Conservation (phyloP, 2,797 vertebrate species). For the Cuniculus paca region DNA sequence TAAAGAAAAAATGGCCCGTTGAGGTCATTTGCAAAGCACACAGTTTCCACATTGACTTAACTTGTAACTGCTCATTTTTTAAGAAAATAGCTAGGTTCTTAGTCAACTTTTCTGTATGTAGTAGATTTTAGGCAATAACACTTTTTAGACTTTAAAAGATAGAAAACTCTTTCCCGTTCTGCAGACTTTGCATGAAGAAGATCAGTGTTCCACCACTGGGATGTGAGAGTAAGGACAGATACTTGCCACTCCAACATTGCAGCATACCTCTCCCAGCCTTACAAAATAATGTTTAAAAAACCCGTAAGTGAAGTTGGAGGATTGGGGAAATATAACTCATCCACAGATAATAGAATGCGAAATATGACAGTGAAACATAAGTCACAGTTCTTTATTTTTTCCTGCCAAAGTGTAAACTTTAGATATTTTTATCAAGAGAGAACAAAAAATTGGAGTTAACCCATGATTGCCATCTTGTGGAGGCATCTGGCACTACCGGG, state of each 20-base stretch:
- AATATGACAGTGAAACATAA: slow-evolving; percentile 74
- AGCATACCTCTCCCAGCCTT: background rate
- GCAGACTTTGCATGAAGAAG: background rate
- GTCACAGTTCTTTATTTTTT: slow-evolving; percentile 74
- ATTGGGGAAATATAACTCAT: slow-evolving; percentile 72
- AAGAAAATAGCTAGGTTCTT: background rate
- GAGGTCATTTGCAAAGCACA: background rate
- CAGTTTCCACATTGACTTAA: background rate
- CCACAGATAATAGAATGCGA: slow-evolving; percentile 73
- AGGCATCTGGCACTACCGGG: background rate
- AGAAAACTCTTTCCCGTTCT: background rate
- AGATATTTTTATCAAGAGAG: slow-evolving; percentile 70
- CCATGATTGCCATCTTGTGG: slow-evolving; percentile 82
- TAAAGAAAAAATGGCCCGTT: background rate
- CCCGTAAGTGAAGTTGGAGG: slow-evolving; percentile 45
- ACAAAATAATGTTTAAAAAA: slow-evolving; percentile 50
- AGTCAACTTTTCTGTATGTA: background rate
- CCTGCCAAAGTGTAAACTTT: slow-evolving; percentile 73
- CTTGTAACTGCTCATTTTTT: slow-evolving; percentile 20
- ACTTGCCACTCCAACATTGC: background rate
- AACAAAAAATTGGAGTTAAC: slow-evolving; percentile 68
- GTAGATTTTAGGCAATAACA: background rate
- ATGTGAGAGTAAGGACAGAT: background rate
- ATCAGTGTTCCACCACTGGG: background rate
- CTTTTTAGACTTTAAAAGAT: background rate